A percentile compares a stretch with the other conserved stretches of the same genome.
These are phyloP conservation scores for Busseola fusca DNA, from an alignment of 2,888 invertebrate species.

Conservation along the genomic window DNA sequence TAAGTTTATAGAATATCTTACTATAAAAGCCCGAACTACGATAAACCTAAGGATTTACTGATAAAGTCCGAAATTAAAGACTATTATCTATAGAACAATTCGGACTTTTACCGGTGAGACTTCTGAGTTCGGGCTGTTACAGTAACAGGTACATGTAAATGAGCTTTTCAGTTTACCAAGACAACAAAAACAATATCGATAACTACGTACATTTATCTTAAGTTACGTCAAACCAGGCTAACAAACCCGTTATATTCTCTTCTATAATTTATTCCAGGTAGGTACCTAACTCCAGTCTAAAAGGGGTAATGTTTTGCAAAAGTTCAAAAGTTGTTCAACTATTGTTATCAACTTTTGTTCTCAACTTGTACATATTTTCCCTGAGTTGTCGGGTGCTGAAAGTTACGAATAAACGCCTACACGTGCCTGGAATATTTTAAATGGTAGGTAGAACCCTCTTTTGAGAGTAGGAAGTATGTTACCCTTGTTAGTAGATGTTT, in stretches of 20 bases:
- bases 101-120: too few relatives aligned
- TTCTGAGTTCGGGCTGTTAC: too few relatives aligned
- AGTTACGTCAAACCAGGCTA: not conserved
- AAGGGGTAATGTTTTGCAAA: conserved; percentile 23
- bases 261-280: not conserved
- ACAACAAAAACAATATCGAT: not conserved
- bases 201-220: not conserved
- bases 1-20: not conserved
- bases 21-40: too few relatives aligned
- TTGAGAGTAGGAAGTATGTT: conserved; percentile 6
- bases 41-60: too few relatives aligned
- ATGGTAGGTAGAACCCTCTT: not conserved
- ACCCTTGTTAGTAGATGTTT: conserved; percentile 1
- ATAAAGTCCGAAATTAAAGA: too few relatives aligned
- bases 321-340: conserved; percentile 29
- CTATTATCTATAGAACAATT: too few relatives aligned
- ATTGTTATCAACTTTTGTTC: conserved; percentile 28
- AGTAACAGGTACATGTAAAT: not conserved
- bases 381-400: conserved; percentile 7
- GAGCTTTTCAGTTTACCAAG: not conserved
- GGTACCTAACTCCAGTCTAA: conserved; percentile 7
- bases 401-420: conserved; percentile 31
- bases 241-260: not conserved
- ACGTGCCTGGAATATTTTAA: conserved; percentile 35
- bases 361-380: conserved; percentile 37